Base-by-base conservation (phyloP, 1,140 invertebrate genomes). In the Hylyphantes graminicola region DNA sequence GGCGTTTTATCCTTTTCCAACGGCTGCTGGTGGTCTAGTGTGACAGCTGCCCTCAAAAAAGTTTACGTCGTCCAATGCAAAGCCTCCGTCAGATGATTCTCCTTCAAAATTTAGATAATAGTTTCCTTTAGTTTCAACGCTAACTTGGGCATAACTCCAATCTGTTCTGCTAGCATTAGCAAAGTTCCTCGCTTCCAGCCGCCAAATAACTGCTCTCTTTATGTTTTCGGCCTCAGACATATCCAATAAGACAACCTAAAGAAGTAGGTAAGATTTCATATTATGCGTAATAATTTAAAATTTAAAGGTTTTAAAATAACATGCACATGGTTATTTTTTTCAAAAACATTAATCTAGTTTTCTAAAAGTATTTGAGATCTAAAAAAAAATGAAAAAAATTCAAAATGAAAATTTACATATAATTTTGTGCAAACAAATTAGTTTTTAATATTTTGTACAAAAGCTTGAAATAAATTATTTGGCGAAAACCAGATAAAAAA, bases 21-120 rank as follows among this genome's bases (percentile, higher is more conserved):
- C 82, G 51, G 82, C 82, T 19, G 82, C 82, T 76, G 82, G 82
- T 7, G 82, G 84, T 59, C 84, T 74, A 3, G 73, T 78, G 35
- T 79, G 75, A 11, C 77, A 82, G 74, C 89, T 87, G 85, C 92
- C 91, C n/a, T 91, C 90, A 78, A 92, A 91, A 87, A 93, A 92
- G 76, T 91, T 92, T 15, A 93, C 91, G 80, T 93, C 93, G 78
- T 94, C 93, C 1, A 93, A 90, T 3, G 93, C 93, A 87, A 93
- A 93, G 12, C 93, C 93, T n/a, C 93, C 93, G 75, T 94, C 93
- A 61, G 90, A 92, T 3, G 93, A 92, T 85, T 92, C 92, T 21
- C 93, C 93, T 88, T 93, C 92, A n/a, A 93, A 89, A 63, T 93
- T 90, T 8, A 93, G 87, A 74, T 90, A 51, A 70, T 86, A 87